Evolutionary conservation across 2,888 invertebrate genomes (phyloP), one percentile per base, ranked within the genome.

Genomic region (Villa cingulata): DNA sequence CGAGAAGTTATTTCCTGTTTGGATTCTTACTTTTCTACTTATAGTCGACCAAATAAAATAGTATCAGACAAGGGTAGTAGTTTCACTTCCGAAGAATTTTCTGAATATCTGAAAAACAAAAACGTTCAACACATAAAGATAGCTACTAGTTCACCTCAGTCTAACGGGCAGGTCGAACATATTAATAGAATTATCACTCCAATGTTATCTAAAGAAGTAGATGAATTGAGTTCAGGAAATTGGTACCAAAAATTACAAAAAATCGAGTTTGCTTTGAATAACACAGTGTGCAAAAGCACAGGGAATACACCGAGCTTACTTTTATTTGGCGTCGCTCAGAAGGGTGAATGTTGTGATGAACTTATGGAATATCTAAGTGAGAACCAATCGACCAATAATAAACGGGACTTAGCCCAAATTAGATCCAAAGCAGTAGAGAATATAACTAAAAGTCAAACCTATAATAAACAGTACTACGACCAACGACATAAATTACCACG

Each of bases 151-250:
- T 4, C 34, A 10, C 46, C 46, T 6, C 46, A 46, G 15, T 4
- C 46, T 14, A 46, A 46, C 15, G 46, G 41, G 3, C 46, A 46
- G n/a, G 46, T 41, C 3, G 46, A 29, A 20, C 18, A 29, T 5
- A 36, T 44, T 2, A 44, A 44, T 37, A 18, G 44, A 1, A 1
- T 37, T 4, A 1, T 44, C 3, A 37, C 37, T 16, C 44, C 37
- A 14, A 44, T 44, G 44, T 20, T 44, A 3, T 32, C 44, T 3
- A 44, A 44, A 20, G 32, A 41, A 19, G 7, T 3, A 34, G 46
- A 32, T n/a, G 15, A 5, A 4, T 3, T 17, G 5, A 17, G 17
- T 27, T 16, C 29, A 12, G 34, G 46, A 14, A 34, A 17, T 1
- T 46, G 46, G 46, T 2, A 38, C 41, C 17, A 41, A 32, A 7